Evolutionary conservation across 2,888 invertebrate species (phyloP).

Genomic region (Drosophila gaucha): DNA sequence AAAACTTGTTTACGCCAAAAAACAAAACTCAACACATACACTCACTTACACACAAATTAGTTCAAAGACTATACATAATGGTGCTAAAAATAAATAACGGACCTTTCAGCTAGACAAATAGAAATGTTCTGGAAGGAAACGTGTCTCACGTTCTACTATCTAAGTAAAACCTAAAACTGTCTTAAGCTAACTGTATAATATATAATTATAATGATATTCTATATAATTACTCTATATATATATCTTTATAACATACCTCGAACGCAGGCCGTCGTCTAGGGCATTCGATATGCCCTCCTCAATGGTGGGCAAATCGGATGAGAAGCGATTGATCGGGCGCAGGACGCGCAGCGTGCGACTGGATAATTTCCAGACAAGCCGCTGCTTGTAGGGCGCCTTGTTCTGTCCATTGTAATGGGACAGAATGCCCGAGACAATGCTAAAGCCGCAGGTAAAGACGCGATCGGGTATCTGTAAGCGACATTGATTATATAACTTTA

Average conservation of each 20-base stretch:
- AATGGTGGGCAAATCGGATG: slow-evolving; percentile 90
- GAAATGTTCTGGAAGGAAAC: slow-evolving; percentile 12
- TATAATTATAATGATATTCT: background rate
- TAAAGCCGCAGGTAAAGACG: slow-evolving; percentile 87
- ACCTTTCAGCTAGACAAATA: slow-evolving; percentile 2
- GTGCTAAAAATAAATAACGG: slow-evolving; percentile 63
- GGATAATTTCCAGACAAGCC: slow-evolving; percentile 91
- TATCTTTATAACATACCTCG: slow-evolving; percentile 74
- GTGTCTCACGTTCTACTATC: background rate
- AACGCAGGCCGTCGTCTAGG: slow-evolving; percentile 83
- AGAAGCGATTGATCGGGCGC: slow-evolving; percentile 90
- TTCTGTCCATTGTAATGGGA: slow-evolving; percentile 90
- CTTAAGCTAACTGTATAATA: no score
- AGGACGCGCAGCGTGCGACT: slow-evolving; percentile 89
- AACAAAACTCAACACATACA: slow-evolving; percentile 39
- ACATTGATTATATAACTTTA: background rate
- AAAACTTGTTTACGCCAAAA: slow-evolving; percentile 81
- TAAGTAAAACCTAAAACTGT: background rate
- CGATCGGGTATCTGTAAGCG: slow-evolving; percentile 88
- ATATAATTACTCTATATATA: background rate
- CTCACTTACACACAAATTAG: slow-evolving; percentile 51
- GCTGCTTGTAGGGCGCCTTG: slow-evolving; percentile 89
- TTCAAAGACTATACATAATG: slow-evolving; percentile 50
- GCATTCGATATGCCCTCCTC: slow-evolving; percentile 87
- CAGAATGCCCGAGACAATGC: slow-evolving; percentile 88